Evolutionary conservation across 2,797 vertebrate species (phyloP), one percentile per base, ranked within the genome.

Genomic region (Schizothorax lantsangensis): DNA sequence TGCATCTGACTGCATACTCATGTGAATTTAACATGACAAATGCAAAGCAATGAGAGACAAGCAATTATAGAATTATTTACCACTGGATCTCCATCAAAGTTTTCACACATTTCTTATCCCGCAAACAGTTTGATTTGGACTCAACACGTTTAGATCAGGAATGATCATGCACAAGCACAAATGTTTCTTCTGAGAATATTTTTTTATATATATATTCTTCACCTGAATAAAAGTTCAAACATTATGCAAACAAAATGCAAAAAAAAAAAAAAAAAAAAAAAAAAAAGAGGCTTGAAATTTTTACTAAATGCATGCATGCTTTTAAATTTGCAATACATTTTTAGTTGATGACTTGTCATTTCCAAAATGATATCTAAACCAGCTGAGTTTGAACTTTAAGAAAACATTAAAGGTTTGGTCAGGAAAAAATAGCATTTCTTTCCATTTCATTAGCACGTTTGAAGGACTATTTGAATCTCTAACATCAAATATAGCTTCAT

Each of bases 21-120:
- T 21, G 11, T 47, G 6, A 6, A 74, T 59, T 33, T 36, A 47
- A 47, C 71, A 83, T 1, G 21, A 59, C 3, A n/a, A n/a, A 1
- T n/a, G 11, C 19, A 57, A 74, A 59, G 19, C 15, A 43, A 59
- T 30, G n/a, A 62, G 8, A 52, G 33, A 72, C 4, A 2, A 57
- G 30, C 4, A 49, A 49, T 84, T 84, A 64, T 19, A 74, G 43
- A 84, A 62, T 66, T 38, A 75, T 7, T 62, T 68, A 15, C 10
- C 26, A 30, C 30, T 75, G 71, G 72, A 36, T 47, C 40, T 19
- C 8, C 1, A 84, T 66, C 40, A 64, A 49, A 15, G 57, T 66
- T 75, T 84, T 66, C 57, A 66, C 57, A 52, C 82, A 47, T 62
- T 84, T n/a, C n/a, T 21, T 1, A 75, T 36, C 43, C 43, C 3